Percentiles rank a stretch among this genome's conserved stretches.
phyloP scores from a whole-genome alignment of 2,888 invertebrate genomes.

The Scotopteryx bipunctaria region DNA sequence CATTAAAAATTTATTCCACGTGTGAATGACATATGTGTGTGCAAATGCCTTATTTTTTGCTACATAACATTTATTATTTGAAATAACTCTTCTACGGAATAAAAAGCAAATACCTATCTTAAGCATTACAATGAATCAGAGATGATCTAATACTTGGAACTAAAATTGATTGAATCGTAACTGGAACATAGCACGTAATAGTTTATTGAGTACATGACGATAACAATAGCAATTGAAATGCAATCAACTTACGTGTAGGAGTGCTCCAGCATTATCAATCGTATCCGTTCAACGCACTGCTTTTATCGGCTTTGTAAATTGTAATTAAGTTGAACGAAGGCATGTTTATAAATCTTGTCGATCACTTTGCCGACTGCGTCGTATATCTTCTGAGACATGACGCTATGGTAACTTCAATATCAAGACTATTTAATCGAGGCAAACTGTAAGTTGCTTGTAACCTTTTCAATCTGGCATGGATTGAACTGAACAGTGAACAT shows the following conservation, averaged over 20 bases:
- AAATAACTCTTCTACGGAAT: background rate
- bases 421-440: slow-evolving; percentile 37
- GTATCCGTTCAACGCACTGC: slow-evolving; percentile 51
- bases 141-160: slow-evolving; percentile 33
- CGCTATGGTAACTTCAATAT: slow-evolving; percentile 36
- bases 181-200: slow-evolving; percentile 22
- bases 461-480: slow-evolving; percentile 11
- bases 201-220: slow-evolving; percentile 37
- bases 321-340: slow-evolving; percentile 51
- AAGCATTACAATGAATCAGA: slow-evolving; percentile 28
- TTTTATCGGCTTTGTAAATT: slow-evolving; percentile 49
- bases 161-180: slow-evolving; percentile 32
- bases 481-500: no score
- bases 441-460: slow-evolving; percentile 17
- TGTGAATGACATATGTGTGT: slow-evolving; percentile 34
- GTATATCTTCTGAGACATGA: slow-evolving; percentile 40
- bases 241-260: slow-evolving; percentile 48
- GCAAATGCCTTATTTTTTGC: slow-evolving; percentile 20
- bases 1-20: slow-evolving; percentile 32
- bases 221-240: slow-evolving; percentile 54
- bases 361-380: slow-evolving; percentile 42
- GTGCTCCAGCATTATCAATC: slow-evolving; percentile 48
- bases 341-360: slow-evolving; percentile 52
- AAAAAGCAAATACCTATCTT: background rate
- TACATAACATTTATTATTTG: slow-evolving; percentile 14